Base-by-base conservation (phyloP, 2,888 invertebrate genomes). In the Drosophila colorata region DNA sequence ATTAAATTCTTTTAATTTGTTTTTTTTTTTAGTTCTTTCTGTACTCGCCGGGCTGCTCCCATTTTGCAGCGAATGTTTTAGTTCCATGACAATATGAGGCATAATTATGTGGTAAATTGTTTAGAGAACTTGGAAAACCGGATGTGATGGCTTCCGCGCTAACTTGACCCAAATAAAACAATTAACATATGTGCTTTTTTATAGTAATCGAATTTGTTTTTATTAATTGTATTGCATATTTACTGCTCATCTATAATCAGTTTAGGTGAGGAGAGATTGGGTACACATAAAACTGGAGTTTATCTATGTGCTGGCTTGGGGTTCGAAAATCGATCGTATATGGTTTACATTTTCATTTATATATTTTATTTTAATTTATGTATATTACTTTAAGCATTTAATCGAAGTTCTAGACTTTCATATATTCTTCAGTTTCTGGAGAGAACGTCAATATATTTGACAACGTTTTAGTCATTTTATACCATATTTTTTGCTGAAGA, bases 151-250 rank as follows among this genome's bases (percentile, higher is more conserved):
- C 18, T 38, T 31, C 9, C 9, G 18, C 38, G 8, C 40, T 57
- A 49, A 38, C 44, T 55, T 67, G 72, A 77, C 57, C 63, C 81
- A 58, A 60, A 56, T 53, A 25, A 63, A 43, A 56, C 28, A 65
- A 60, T 41, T 31, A 44, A 31, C 31, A 35, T 25, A 31, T 31
- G 20, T 13, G 16, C 16, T 28, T 28, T 59, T 74, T 58, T 55
- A 81, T 67, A 46, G 56, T 78, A 87, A 74, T 78, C 58, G 65
- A 78, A 87, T 65, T 80, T 51, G 31, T 52, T 60, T 85, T 81
- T 58, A 74, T 83, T 83, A 67, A 38, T 79, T 82, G 79, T 64
- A 83, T 66, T 81, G 70, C 76, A 79, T 65, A 78, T 74, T 60
- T 67, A 76, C 61, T 65, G 78, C 61, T 51, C 51, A 33, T 28